These are phyloP conservation scores for Picus viridis DNA, from an alignment of 2,797 vertebrate species.

Conservation along the genomic window DNA sequence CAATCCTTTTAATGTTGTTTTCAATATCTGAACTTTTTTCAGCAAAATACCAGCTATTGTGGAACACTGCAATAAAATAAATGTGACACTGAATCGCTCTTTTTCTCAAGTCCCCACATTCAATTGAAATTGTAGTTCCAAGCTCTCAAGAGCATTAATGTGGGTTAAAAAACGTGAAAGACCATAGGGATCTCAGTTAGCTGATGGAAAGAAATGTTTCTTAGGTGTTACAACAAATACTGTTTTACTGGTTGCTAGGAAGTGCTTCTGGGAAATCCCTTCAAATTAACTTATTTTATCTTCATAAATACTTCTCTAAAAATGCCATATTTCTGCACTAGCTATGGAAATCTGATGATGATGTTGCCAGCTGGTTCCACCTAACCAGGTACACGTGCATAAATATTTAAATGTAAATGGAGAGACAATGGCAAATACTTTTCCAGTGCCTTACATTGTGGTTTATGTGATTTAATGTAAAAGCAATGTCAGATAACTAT, in stretches of 20 bases:
- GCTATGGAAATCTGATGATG: not conserved
- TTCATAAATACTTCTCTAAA: not conserved
- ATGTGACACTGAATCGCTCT: not conserved
- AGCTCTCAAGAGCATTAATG: not conserved
- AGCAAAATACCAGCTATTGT: not conserved
- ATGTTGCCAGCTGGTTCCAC: not conserved
- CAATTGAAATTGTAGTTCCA: not conserved
- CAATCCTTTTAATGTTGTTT: not conserved
- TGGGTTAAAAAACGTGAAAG: not conserved
- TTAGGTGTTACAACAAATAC: not conserved
- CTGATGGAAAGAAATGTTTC: not conserved
- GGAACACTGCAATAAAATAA: not conserved
- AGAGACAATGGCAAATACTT: not conserved
- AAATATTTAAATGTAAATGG: not conserved
- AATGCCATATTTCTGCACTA: not conserved
- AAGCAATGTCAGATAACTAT: not conserved
- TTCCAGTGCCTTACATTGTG: not conserved
- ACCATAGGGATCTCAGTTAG: not conserved
- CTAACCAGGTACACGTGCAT: not conserved
- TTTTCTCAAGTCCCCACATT: not conserved
- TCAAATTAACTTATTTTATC: not conserved
- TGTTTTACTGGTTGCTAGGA: not conserved
- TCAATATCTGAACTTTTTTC: not conserved
- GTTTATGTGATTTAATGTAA: not conserved
- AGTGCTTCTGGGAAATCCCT: not conserved